These are phyloP conservation scores for Peribatodes rhomboidaria DNA, from an alignment of 2,888 invertebrate species.

Conservation along the genomic window DNA sequence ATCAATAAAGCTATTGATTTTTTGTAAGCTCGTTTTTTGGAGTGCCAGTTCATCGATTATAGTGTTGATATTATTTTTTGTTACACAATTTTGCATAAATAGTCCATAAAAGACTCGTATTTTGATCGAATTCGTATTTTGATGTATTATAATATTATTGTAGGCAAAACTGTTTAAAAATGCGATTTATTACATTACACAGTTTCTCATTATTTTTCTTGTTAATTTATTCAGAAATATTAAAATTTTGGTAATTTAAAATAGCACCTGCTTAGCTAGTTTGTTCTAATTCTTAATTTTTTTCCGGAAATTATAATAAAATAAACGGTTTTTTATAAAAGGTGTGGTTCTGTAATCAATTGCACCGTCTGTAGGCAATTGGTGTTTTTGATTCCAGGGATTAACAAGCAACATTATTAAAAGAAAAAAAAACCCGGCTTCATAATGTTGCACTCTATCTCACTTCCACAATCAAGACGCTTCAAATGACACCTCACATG, in stretches of 20 bases:
- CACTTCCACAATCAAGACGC: too few relatives aligned
- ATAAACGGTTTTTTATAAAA: not conserved
- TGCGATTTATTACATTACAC: not conserved
- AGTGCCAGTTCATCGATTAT: not conserved
- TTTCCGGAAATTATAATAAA: not conserved
- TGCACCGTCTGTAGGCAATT: too few relatives aligned
- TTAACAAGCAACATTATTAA: too few relatives aligned
- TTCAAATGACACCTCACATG: too few relatives aligned
- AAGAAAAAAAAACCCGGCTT: too few relatives aligned
- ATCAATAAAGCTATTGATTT: not conserved
- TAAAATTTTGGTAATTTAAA: constrained; percentile 2
- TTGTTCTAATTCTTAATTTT: not conserved
- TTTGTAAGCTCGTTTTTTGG: not conserved
- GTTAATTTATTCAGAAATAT: constrained; percentile 5
- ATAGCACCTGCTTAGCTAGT: constrained; percentile 7
- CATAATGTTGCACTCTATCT: too few relatives aligned
- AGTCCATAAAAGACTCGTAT: not conserved
- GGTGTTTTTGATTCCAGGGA: constrained; percentile 1
- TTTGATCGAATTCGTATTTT: constrained; percentile 6
- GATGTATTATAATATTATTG: not conserved
- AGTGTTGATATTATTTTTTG: not conserved
- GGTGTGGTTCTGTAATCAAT: too few relatives aligned
- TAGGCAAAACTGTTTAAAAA: not conserved
- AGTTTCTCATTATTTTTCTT: not conserved
- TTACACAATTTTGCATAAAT: constrained; percentile 4